A percentile compares a stretch with the other conserved stretches of the same genome.
Evolutionary conservation across 2,797 vertebrate species (phyloP).

Genomic region (Falco cherrug): DNA sequence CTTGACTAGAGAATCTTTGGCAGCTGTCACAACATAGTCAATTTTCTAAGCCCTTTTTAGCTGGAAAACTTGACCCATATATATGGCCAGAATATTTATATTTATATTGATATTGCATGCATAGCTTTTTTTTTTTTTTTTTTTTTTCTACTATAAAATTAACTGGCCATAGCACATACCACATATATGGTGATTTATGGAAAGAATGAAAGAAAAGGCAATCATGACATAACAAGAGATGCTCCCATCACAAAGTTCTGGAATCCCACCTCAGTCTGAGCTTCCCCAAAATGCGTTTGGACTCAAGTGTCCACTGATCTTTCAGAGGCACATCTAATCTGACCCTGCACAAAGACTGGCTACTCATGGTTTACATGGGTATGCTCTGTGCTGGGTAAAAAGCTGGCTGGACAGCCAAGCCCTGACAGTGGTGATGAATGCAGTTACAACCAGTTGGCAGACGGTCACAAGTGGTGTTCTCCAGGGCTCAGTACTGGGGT

Average conservation of each 20-base stretch:
- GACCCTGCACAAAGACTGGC: neutral
- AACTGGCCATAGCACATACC: accelerated
- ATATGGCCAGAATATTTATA: neutral
- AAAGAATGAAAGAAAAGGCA: neutral
- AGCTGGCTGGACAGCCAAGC: no score
- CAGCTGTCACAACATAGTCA: neutral
- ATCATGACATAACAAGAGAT: neutral
- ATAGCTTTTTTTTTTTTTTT: neutral
- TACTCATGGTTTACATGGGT: no score
- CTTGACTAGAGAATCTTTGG: neutral
- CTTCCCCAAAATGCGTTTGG: neutral
- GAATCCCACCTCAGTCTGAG: neutral
- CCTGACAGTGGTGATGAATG: no score
- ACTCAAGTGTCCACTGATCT: neutral
- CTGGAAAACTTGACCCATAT: neutral
- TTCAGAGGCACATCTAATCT: neutral
- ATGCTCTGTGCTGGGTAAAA: no score
- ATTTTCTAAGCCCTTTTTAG: neutral
- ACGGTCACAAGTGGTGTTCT: no score
- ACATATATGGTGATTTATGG: neutral
- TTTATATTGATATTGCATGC: neutral
- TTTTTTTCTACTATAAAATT: neutral
- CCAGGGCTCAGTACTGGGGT: no score
- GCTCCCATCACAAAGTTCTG: neutral
- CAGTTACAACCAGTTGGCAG: no score